Base-by-base conservation (phyloP, 2,797 vertebrate genomes). In the Lutra lutra region DNA sequence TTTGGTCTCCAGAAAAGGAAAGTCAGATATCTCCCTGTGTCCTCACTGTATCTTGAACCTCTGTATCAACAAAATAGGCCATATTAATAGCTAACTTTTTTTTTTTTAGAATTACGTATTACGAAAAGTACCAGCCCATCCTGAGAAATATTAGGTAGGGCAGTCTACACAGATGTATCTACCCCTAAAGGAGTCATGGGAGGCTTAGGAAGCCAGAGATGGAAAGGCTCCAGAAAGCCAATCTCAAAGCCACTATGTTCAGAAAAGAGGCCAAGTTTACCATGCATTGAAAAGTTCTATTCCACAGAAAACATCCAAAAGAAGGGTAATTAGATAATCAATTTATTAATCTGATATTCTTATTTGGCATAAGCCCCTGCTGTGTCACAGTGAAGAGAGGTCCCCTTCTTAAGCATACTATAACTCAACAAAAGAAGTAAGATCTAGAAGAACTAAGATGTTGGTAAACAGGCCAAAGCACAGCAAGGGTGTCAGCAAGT, bases 21-120 rank as follows among this genome's bases (percentile, higher is more conserved):
- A 83, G 60, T 96, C 66, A 96, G 56, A 91, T 73, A 64, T 80
- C 51, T 95, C 86, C 35, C 64, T 58, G 58, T 90, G 90, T 92
- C n/a, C 80, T 77, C 13, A 83, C 51, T 73, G 2, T 85, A 75
- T 89, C 84, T 94, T 94, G 60, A 97, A 85, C 23, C n/a, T 68
- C 64, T 87, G 40, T 85, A 32, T 92, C 91, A 96, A 88, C 54
- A 96, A 98, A 96, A 79, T 78, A 95, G 82, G 10, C 72, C 73
- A 93, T 72, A 96, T 29, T 91, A 96, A 96, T 93, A 94, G 43
- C 56, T 88, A 95, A 64, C 38, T 72, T 85, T 73, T 85, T 73
- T 73, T 80, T 73, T 75, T 75, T 75, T 17, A 75, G 40, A 75
- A 48, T 75, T 75, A 32, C 43, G 32, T 75, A 15, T 75, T 75